phyloP scores from a whole-genome alignment of 2,113 vertebrate species.

The Australoheros scitulus region DNA sequence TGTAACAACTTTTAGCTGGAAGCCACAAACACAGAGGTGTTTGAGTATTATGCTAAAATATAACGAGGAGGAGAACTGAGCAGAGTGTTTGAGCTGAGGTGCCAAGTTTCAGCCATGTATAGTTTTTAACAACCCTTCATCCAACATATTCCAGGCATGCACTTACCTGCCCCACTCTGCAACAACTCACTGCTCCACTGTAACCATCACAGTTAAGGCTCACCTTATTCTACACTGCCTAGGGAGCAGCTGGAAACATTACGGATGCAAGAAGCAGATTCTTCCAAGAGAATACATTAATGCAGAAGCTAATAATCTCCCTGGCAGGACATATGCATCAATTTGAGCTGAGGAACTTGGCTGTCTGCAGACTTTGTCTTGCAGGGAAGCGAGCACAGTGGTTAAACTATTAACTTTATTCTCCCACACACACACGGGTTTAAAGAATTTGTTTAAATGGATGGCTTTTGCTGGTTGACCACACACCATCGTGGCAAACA shows the following conservation, averaged over 20 bases:
- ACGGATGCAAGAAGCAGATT: constrained; percentile 41
- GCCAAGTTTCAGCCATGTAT: constrained; percentile 65
- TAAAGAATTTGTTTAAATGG: background rate
- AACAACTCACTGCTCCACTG: constrained; percentile 64
- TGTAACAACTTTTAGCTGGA: background rate
- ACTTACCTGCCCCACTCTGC: constrained; percentile 78
- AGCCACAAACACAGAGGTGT: background rate
- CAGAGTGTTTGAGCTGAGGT: constrained; percentile 4
- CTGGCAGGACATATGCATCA: constrained; percentile 1
- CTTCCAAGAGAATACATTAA: constrained; percentile 51
- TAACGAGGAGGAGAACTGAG: background rate
- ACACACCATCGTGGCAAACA: background rate
- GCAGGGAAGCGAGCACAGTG: background rate
- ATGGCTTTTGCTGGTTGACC: background rate
- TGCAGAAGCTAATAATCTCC: constrained; percentile 7
- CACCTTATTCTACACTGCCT: constrained; percentile 26
- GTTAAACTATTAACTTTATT: background rate
- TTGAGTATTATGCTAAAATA: constrained; percentile 23
- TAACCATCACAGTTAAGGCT: constrained; percentile 62
- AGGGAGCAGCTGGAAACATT: constrained; percentile 45
- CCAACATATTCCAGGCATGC: constrained; percentile 78
- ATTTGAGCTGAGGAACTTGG: background rate
- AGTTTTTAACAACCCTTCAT: constrained; percentile 72
- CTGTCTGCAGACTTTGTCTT: background rate
- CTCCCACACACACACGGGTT: background rate